phyloP scores from a whole-genome alignment of 2,797 vertebrate species.

The Gallirallus australis region DNA sequence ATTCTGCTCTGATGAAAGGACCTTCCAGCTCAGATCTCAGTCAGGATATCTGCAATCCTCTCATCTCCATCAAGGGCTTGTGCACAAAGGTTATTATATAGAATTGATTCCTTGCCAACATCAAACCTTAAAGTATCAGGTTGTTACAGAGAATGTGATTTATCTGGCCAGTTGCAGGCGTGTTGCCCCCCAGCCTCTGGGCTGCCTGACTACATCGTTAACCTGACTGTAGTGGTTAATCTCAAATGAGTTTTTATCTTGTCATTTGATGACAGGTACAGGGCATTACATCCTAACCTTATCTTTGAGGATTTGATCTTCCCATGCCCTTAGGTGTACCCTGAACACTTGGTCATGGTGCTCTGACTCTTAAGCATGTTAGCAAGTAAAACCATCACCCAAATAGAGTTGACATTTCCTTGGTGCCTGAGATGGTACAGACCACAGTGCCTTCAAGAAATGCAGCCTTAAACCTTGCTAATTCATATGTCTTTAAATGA shows the following conservation, averaged over 20 bases:
- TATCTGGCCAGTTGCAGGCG: not conserved
- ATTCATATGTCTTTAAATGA: not conserved
- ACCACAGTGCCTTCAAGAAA: not conserved
- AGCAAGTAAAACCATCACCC: not conserved
- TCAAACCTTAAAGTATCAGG: not conserved
- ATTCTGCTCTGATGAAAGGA: not conserved
- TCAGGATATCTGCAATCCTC: not conserved
- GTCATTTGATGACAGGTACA: not conserved
- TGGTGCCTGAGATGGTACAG: not conserved
- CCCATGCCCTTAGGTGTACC: not conserved
- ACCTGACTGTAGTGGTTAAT: rapidly evolving
- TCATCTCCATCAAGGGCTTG: not conserved
- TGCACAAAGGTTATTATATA: not conserved
- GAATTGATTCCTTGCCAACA: not conserved
- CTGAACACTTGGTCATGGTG: not conserved
- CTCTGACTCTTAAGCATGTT: not conserved
- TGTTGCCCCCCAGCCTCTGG: not conserved
- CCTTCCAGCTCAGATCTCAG: not conserved
- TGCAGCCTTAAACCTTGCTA: not conserved
- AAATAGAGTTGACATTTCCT: not conserved
- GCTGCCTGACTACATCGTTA: not conserved
- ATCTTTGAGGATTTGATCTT: not conserved
- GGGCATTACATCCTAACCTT: not conserved
- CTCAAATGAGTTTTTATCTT: not conserved
- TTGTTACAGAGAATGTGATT: not conserved